Evolutionary conservation across 2,113 vertebrate genomes (phyloP).

Genomic region (Coptodon rendalli): DNA sequence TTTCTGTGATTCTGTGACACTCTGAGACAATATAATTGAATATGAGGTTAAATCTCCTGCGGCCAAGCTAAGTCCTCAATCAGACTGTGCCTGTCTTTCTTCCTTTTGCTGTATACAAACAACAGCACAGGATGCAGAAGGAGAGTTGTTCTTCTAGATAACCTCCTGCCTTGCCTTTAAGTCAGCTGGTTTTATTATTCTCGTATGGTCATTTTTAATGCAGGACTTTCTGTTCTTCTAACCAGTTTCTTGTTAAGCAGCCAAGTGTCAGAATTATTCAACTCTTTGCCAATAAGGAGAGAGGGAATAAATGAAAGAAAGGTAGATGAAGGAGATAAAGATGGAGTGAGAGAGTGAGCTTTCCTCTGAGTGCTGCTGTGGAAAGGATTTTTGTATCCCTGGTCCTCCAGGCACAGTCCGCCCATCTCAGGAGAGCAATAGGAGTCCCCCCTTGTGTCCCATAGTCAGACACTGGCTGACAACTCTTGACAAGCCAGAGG

Average conservation of each 20-base stretch:
- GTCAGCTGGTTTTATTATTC: not conserved
- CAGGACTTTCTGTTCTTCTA: not conserved
- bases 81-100: not conserved
- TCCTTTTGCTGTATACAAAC: not conserved
- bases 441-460: not conserved
- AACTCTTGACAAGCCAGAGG: slow-evolving; percentile 33
- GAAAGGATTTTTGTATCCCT: not conserved
- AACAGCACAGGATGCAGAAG: not conserved
- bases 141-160: not conserved
- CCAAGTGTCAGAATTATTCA: not conserved
- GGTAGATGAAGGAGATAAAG: not conserved
- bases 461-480: slow-evolving; percentile 27
- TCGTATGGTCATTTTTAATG: not conserved
- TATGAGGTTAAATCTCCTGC: not conserved
- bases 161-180: not conserved
- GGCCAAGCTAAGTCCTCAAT: not conserved
- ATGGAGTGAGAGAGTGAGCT: not conserved
- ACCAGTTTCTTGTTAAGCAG: not conserved
- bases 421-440: not conserved
- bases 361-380: not conserved
- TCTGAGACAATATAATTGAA: not conserved
- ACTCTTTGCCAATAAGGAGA: not conserved
- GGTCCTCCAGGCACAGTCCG: not conserved
- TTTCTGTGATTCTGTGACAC: not conserved
- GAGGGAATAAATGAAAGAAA: not conserved